phyloP scores from a whole-genome alignment of 2,113 vertebrate species.

The Chelonoidis abingdonii region DNA sequence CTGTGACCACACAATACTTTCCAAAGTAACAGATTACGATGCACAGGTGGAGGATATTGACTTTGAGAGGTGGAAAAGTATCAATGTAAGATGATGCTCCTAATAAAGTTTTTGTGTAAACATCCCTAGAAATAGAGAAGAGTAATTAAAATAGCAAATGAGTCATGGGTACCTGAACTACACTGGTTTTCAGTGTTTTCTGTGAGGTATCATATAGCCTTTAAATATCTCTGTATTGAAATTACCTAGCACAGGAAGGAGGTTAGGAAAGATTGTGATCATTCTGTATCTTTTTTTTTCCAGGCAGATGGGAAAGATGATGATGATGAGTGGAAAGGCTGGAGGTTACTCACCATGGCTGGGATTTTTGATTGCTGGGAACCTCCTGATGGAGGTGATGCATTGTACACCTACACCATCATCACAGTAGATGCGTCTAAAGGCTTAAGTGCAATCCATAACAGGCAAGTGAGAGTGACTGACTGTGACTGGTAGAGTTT shows the following conservation, averaged over 20 bases:
- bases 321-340: constrained; percentile 82
- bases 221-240: background rate
- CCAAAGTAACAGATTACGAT: background rate
- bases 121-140: background rate
- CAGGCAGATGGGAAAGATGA: constrained; percentile 47
- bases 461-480: constrained; percentile 79
- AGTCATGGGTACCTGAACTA: background rate
- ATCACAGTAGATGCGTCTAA: constrained; percentile 92
- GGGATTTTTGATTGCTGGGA: constrained; percentile 97
- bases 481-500: background rate
- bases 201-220: background rate
- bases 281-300: background rate
- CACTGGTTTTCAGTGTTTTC: background rate
- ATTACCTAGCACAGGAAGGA: background rate
- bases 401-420: constrained; percentile 90
- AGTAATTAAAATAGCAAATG: background rate
- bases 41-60: background rate
- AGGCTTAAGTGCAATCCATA: constrained; percentile 88
- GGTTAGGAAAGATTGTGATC: background rate
- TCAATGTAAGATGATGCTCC: background rate
- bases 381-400: constrained; percentile 86
- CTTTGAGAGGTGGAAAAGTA: background rate
- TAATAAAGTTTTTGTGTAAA: background rate
- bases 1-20: rapidly evolving
- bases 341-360: constrained; percentile 93